These are phyloP conservation scores for Pantelozetes paolii DNA, from an alignment of 2,888 invertebrate genomes.

Conservation along the genomic window DNA sequence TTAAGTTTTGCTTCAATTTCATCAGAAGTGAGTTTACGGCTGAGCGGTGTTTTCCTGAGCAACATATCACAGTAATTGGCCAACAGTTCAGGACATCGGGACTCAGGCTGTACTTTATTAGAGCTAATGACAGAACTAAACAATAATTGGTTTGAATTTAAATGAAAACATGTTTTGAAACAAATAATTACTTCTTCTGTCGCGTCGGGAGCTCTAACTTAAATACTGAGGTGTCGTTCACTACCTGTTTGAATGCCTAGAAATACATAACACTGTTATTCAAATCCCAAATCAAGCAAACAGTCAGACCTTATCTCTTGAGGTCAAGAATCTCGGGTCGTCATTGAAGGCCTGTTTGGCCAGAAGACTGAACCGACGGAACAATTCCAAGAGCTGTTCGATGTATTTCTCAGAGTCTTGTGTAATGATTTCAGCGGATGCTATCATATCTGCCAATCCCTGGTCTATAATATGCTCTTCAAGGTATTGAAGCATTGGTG, in stretches of 20 bases:
- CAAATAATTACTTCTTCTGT: constrained; percentile 7
- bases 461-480: constrained; percentile 90
- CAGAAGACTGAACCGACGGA: constrained; percentile 82
- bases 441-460: constrained; percentile 93
- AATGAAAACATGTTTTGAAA: neutral
- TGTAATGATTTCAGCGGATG: constrained; percentile 89
- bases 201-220: neutral
- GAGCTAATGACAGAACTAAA: constrained; percentile 44
- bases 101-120: constrained; percentile 68
- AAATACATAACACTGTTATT: constrained; percentile 43
- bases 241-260: constrained; percentile 88
- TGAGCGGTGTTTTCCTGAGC: constrained; percentile 87
- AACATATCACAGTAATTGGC: constrained; percentile 99
- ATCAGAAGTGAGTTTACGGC: constrained; percentile 91
- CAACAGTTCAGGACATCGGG: constrained; percentile 95
- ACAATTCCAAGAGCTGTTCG: constrained; percentile 84
- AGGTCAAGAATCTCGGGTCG: constrained; percentile 94
- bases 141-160: constrained; percentile 16
- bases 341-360: constrained; percentile 92
- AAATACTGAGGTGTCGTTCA: constrained; percentile 66
- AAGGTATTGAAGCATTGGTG: constrained; percentile 81
- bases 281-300: too few species aligned
- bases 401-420: constrained; percentile 98
- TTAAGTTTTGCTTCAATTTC: constrained; percentile 89
- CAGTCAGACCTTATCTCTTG: constrained; percentile 74